Conservation (phyloP, 2,888 invertebrate genomes). For the Drosophila acutilabella region DNA sequence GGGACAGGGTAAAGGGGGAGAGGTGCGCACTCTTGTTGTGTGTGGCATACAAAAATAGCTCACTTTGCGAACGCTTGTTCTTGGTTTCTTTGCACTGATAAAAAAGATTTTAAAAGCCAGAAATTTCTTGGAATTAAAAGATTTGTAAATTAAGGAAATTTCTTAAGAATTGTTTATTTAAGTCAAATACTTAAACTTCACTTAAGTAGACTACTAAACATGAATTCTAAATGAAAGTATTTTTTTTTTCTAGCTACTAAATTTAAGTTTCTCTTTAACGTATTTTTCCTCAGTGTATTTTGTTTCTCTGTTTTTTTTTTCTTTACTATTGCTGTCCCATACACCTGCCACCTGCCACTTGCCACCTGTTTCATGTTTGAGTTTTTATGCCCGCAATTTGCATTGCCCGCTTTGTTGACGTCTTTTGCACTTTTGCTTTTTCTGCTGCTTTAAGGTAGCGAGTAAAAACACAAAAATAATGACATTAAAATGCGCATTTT, state of each 20-base stretch:
- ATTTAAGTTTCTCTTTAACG: no score
- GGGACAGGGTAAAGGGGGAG: background rate
- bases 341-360: constrained; percentile 16
- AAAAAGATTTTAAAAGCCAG: background rate
- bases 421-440: constrained; percentile 70
- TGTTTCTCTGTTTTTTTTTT: background rate
- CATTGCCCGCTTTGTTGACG: constrained; percentile 66
- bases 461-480: constrained; percentile 56
- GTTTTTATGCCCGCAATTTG: constrained; percentile 70
- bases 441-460: constrained; percentile 20
- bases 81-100: constrained; percentile 6
- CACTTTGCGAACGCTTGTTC: constrained; percentile 17
- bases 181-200: no score
- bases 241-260: no score
- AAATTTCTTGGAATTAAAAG: no score
- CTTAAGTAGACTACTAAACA: no score
- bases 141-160: no score
- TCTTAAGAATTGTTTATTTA: no score
- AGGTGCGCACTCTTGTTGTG: constrained; percentile 13
- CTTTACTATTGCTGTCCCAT: background rate
- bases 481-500: constrained; percentile 79
- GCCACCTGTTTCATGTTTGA: constrained; percentile 50
- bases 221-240: no score
- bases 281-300: constrained; percentile 5
- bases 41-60: constrained; percentile 26